Evolutionary conservation across 1,140 invertebrate species (phyloP).

Genomic region (Galendromus occidentalis): DNA sequence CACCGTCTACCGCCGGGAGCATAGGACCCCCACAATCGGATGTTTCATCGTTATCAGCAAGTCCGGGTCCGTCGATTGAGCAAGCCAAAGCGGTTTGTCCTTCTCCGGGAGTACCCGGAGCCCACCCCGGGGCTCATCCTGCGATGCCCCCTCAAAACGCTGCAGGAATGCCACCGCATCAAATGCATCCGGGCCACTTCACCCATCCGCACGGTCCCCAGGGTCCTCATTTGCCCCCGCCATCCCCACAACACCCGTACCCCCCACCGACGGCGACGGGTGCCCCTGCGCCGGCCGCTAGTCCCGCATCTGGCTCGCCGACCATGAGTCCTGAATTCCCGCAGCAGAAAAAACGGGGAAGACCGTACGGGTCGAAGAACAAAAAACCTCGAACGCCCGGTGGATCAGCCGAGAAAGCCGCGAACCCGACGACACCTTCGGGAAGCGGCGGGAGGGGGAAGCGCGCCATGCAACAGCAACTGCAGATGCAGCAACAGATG

Average conservation of each 20-base stretch:
- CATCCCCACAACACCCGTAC: neutral
- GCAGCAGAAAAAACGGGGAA: constrained; percentile 21
- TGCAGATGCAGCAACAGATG: neutral
- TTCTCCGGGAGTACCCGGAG: no score
- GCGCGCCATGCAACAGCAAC: neutral
- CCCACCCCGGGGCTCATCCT: no score
- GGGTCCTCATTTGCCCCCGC: no score
- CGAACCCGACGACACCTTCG: neutral
- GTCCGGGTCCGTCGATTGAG: neutral
- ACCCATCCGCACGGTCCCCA: no score
- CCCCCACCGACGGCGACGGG: neutral
- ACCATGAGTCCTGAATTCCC: neutral
- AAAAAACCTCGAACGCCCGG: constrained; percentile 14
- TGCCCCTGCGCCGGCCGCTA: neutral
- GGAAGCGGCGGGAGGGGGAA: neutral
- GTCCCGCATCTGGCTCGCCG: neutral
- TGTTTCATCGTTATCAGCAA: constrained; percentile 1
- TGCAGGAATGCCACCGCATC: no score
- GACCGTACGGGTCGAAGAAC: constrained; percentile 24
- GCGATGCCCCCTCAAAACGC: no score
- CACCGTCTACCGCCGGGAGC: neutral
- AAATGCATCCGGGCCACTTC: no score
- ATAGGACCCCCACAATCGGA: constrained; percentile 1
- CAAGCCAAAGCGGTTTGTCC: no score
- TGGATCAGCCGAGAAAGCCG: neutral